These are phyloP conservation scores for Sander vitreus DNA, from an alignment of 2,113 vertebrate genomes.

Conservation along the genomic window DNA sequence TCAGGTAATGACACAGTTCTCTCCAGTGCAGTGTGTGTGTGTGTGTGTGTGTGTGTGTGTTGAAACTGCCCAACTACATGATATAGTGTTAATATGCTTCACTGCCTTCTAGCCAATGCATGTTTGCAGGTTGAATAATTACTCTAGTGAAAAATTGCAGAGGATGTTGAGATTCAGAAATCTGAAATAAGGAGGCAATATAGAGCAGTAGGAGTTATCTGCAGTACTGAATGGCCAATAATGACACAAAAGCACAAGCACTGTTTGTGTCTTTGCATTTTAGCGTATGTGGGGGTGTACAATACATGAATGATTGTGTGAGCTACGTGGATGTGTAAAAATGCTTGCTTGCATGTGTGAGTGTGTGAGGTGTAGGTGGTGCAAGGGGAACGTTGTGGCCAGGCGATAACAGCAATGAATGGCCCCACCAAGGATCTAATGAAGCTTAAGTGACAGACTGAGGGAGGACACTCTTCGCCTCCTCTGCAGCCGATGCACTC, in stretches of 20 bases:
- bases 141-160: conserved; percentile 25
- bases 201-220: conserved; percentile 35
- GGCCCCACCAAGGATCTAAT: conserved; percentile 67
- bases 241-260: background rate
- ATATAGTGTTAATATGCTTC: conserved; percentile 24
- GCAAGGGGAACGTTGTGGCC: conserved; percentile 45
- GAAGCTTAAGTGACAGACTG: conserved; percentile 73
- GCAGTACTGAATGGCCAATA: conserved; percentile 43
- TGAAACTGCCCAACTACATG: background rate
- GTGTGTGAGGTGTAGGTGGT: conserved; percentile 7
- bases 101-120: background rate
- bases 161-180: conserved; percentile 24
- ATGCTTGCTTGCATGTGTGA: background rate
- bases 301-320: background rate
- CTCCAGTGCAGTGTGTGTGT: background rate
- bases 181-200: conserved; percentile 23
- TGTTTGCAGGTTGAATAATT: conserved; percentile 41
- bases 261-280: background rate
- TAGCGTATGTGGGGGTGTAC: background rate
- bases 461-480: conserved; percentile 47
- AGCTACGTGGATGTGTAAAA: conserved; percentile 1
- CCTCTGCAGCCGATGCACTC: conserved; percentile 40
- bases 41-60: no score
- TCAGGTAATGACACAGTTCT: conserved; percentile 54
- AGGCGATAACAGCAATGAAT: conserved; percentile 75